A percentile compares a stretch with the other conserved stretches of the same genome.
These are phyloP conservation scores for Atopsyche davidsoni DNA, from an alignment of 1,140 invertebrate species.

Conservation along the genomic window DNA sequence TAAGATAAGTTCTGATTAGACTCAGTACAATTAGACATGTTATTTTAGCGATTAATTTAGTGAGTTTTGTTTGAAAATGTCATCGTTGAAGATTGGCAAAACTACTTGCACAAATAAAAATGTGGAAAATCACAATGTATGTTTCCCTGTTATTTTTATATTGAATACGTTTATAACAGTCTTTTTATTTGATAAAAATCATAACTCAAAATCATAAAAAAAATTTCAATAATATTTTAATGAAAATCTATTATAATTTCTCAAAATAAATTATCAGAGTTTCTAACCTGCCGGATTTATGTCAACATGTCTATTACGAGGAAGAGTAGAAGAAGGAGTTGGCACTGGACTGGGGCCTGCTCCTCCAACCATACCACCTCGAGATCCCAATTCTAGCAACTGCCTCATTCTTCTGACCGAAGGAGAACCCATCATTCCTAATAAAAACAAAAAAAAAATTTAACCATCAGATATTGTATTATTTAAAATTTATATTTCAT, in stretches of 20 bases:
- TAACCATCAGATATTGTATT: too few species aligned
- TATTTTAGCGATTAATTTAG: too few species aligned
- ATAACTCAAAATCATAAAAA: not conserved
- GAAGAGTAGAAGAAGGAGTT: slow-evolving; percentile 69
- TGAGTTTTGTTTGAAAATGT: too few species aligned
- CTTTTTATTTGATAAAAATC: not conserved
- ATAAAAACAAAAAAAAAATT: too few species aligned
- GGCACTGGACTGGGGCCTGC: slow-evolving; percentile 59
- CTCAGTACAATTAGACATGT: too few species aligned
- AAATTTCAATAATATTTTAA: not conserved
- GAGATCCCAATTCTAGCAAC: slow-evolving; percentile 63
- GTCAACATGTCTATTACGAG: slow-evolving; percentile 70
- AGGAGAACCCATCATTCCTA: slow-evolving; percentile 54
- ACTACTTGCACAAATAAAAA: not conserved
- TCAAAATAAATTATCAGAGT: too few species aligned
- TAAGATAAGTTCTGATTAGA: not conserved
- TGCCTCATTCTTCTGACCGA: slow-evolving; percentile 73
- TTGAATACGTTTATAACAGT: not conserved
- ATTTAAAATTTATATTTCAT: too few species aligned
- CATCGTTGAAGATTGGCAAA: too few species aligned
- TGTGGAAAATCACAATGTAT: not conserved
- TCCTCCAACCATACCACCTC: slow-evolving; percentile 44
- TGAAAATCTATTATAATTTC: too few species aligned
- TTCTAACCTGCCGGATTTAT: slow-evolving; percentile 74
- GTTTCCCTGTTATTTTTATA: not conserved